Percentiles rank a stretch among this genome's conserved stretches.
Conservation (phyloP, 2,888 invertebrate genomes). For the Byasa hedistus region DNA sequence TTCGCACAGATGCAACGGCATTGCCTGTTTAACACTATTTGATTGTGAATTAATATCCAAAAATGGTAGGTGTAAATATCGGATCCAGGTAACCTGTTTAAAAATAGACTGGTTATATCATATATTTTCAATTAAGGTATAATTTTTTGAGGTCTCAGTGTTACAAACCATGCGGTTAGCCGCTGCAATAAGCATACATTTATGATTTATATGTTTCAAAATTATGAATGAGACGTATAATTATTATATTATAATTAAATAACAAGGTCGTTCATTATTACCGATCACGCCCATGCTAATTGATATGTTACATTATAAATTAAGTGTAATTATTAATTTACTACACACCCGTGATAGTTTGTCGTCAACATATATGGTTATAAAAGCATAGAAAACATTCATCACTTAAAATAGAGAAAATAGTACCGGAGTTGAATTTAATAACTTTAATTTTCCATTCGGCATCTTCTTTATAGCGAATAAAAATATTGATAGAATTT, state of each 20-base stretch:
- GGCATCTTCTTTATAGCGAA: no score
- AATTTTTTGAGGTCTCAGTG: no score
- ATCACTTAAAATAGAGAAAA: not conserved
- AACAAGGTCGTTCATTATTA: not conserved
- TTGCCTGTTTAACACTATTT: no score
- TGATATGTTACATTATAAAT: constrained; percentile 7
- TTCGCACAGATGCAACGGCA: no score
- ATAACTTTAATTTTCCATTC: no score
- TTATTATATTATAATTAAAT: not conserved
- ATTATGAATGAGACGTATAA: not conserved
- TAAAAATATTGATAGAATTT: no score
- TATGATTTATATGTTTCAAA: not conserved
- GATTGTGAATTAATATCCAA: no score
- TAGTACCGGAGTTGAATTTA: not conserved
- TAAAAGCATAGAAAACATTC: not conserved
- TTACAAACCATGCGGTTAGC: not conserved
- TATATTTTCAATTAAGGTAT: no score
- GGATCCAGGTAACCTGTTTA: no score
- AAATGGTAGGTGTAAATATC: no score
- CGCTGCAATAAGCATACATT: not conserved
- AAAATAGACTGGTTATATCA: no score
- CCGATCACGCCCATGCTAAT: not conserved
- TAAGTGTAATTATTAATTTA: not conserved
- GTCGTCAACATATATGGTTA: not conserved
- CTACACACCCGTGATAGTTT: not conserved